A percentile compares a stretch with the other conserved stretches of the same genome.
Conservation (phyloP, 1,140 invertebrate species). For the Drosophila takahashii region DNA sequence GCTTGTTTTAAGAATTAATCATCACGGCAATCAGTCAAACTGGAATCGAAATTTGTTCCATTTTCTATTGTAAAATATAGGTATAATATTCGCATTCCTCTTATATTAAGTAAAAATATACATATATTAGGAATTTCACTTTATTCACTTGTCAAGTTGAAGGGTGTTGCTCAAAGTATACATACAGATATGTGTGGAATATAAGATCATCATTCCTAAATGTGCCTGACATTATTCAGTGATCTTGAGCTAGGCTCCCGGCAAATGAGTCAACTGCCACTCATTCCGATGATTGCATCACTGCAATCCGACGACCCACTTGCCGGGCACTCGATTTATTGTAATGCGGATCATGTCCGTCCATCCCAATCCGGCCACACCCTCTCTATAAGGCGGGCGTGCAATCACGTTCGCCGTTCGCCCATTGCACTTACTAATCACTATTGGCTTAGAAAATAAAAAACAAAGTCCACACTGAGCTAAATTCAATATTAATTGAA, state of each 20-base stretch:
- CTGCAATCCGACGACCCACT: constrained; percentile 13
- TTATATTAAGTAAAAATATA: no score
- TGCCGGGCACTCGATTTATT: not conserved
- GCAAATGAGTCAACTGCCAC: constrained; percentile 18
- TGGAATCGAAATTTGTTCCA: no score
- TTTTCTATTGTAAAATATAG: not conserved
- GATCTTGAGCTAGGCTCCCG: constrained; percentile 14
- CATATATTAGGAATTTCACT: no score
- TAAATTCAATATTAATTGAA: not conserved
- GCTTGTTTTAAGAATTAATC: constrained; percentile 17
- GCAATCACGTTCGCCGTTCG: constrained; percentile 12
- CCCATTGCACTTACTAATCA: constrained; percentile 14
- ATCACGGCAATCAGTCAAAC: constrained; percentile 18
- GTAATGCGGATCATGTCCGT: constrained; percentile 14
- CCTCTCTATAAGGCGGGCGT: not conserved
- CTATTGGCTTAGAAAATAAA: not conserved
- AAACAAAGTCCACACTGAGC: not conserved
- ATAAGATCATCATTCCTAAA: not conserved
- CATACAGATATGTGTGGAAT: not conserved
- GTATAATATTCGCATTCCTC: no score
- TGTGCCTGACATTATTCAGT: not conserved
- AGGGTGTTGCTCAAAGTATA: no score
- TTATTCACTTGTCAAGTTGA: not conserved
- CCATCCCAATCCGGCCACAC: constrained; percentile 2
- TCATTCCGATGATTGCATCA: constrained; percentile 22